Evolutionary conservation across 2,888 invertebrate genomes (phyloP), one percentile per base, ranked within the genome.

Genomic region (Drosophila melanocephala): DNA sequence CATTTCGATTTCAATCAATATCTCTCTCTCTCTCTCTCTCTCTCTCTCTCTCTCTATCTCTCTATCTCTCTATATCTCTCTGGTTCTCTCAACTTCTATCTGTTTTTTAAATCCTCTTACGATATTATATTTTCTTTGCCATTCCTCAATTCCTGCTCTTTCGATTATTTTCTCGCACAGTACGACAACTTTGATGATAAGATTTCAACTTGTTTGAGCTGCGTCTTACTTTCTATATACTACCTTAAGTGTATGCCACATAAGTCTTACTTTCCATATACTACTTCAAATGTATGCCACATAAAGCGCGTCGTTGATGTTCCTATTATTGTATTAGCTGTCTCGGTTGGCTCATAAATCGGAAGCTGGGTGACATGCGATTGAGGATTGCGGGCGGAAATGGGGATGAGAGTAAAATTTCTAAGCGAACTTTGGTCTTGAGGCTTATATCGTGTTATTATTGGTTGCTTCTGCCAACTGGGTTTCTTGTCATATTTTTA

Each of bases 261-360:
- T 52, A 5, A 33, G 39, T n/a, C 26, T 47, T 35, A 47, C 39
- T 22, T 42, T 60, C 33, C 10, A 5, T 33, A 55, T 44, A 61
- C 14, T 26, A 32, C 58, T 56, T 53, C 35, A 62, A 19, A 26
- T 59, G 4, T 37, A 16, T 33, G 26, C 9, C 47, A n/a, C 37
- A n/a, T 44, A 9, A 47, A 60, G 44, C 35, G 52, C 39, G 53
- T 26, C 56, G 16, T 62, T 42, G 67, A 33, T 53, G 53, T 55
- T 67, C 47, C 57, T 75, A 35, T 77, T 64, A 62, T 68, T 65
- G 72, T 58, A 68, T 77, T 69, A 63, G 60, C 65, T 52, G 47
- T 5, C 44, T 42, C 32, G 37, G 39, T 30, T 50, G 51, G 28
- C 42, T 33, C 62, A 56, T 33, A 60, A 72, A 44, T 77, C 28